phyloP scores from a whole-genome alignment of 2,113 vertebrate genomes.

The Physeter macrocephalus region DNA sequence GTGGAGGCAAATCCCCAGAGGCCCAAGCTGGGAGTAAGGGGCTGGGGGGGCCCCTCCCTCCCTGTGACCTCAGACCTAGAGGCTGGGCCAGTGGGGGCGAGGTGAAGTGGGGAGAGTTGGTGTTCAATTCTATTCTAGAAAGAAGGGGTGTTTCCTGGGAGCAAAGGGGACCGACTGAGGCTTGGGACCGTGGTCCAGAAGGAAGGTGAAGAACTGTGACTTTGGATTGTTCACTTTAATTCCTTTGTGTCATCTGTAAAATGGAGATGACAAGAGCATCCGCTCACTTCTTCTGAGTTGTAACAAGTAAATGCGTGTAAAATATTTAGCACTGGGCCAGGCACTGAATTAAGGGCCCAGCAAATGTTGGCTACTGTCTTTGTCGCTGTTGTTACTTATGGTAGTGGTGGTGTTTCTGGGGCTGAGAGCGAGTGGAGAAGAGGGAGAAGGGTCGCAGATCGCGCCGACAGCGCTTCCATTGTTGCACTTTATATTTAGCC shows the following conservation, averaged over 20 bases:
- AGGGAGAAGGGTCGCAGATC: not conserved
- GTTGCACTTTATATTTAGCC: slow-evolving; percentile 38
- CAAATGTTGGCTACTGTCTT: not conserved
- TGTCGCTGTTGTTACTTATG: fast-evolving
- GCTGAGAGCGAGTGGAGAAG: not conserved
- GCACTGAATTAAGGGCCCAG: not conserved
- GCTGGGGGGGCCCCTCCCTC: not conserved
- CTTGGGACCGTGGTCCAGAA: not conserved
- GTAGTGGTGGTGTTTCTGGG: not conserved
- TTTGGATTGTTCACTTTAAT: not conserved
- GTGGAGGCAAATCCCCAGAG: not conserved
- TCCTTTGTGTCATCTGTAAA: not conserved
- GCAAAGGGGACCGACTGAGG: not conserved
- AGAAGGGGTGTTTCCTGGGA: not conserved
- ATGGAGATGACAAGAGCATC: not conserved
- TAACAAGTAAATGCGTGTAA: not conserved
- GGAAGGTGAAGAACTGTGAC: not conserved
- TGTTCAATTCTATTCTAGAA: not conserved
- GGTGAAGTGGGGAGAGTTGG: not conserved
- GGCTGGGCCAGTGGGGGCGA: not conserved
- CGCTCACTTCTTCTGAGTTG: not conserved
- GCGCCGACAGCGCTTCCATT: slow-evolving; percentile 79
- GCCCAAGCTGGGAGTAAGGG: no score
- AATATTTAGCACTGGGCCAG: not conserved
- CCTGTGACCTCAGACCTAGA: not conserved